Base-by-base conservation (phyloP, 1,140 invertebrate species). In the Drosophila ficusphila region DNA sequence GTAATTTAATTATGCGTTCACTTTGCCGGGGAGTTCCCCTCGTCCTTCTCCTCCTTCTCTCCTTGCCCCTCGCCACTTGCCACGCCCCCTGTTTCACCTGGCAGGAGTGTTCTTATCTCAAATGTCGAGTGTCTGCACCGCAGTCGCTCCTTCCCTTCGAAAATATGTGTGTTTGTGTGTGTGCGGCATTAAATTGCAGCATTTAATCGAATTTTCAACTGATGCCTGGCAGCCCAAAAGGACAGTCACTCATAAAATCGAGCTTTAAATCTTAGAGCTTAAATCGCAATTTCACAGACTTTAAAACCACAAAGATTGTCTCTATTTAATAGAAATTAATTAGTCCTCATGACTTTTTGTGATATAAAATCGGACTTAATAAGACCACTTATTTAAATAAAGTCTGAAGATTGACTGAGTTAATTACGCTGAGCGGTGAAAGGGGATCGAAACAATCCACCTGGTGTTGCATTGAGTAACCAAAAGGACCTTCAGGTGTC, bases 1-100 rank as follows among this genome's bases (percentile, higher is more conserved):
- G 89, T 90, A 90, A 90, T 90, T 90, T 90, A 90, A 90, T 90
- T 90, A 90, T 90, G 83, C 89, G 76, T 85, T 85, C 85, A 89
- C 79, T 89, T 89, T 79, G 72, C 79, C 71, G 71, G 81, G 76
- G 41, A 77, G 44, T 54, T 62, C 57, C 51, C 46, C 51, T 34
- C 58, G 25, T 7, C 9, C 11, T 33, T 27, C 23, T 29, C 9
- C 19, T n/a, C 21, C 27, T 12, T 8, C 2, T n/a, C n/a, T 33
- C 33, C 23, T 29, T 14, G 41, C 21, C 21, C 27, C 16, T 8
- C 2, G 5, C 19, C 6, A 12, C 9, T 0, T 1, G 3, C 29
- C 18, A 12, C 4, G 9, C 49, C 41, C 25, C 39, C 9, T 21
- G 5, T 6, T 8, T 6, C 27, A 18, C 42, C 18, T 38, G 14